A percentile compares a stretch with the other conserved stretches of the same genome.
Conservation (phyloP, 2,797 vertebrate genomes). For the Oceanodroma leucorhoa region DNA sequence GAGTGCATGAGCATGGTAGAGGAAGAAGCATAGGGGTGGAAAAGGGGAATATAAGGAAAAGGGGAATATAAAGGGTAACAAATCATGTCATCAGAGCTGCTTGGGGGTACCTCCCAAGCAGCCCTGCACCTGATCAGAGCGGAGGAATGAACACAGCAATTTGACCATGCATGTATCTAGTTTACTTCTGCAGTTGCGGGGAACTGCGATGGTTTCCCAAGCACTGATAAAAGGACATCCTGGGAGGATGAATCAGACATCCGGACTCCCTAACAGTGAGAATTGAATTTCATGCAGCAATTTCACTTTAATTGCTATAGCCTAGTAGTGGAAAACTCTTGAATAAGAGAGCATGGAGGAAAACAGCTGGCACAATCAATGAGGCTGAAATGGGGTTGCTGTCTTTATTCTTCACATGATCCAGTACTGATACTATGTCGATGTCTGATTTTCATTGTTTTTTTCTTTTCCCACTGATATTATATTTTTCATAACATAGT, state of each 20-base stretch:
- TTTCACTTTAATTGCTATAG: background rate
- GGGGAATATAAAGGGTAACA: background rate
- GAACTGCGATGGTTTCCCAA: background rate
- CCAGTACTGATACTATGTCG: background rate
- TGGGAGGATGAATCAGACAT: background rate
- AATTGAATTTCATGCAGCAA: background rate
- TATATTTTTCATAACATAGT: background rate
- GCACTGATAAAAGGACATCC: background rate
- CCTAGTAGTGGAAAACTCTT: background rate
- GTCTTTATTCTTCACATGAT: background rate
- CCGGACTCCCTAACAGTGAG: background rate
- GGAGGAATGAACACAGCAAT: background rate
- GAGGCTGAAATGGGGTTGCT: background rate
- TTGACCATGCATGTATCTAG: background rate
- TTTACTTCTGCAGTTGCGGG: background rate
- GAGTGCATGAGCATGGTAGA: fast-evolving
- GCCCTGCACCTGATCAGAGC: background rate
- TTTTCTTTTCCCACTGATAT: background rate
- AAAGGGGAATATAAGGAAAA: background rate
- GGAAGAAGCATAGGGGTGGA: background rate
- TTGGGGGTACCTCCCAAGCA: background rate
- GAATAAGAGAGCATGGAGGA: background rate
- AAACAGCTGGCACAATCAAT: background rate
- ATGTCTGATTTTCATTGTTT: background rate
- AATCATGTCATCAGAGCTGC: background rate